Evolutionary conservation across 2,888 invertebrate species (phyloP).

Genomic region (Ornithoptera alexandrae): DNA sequence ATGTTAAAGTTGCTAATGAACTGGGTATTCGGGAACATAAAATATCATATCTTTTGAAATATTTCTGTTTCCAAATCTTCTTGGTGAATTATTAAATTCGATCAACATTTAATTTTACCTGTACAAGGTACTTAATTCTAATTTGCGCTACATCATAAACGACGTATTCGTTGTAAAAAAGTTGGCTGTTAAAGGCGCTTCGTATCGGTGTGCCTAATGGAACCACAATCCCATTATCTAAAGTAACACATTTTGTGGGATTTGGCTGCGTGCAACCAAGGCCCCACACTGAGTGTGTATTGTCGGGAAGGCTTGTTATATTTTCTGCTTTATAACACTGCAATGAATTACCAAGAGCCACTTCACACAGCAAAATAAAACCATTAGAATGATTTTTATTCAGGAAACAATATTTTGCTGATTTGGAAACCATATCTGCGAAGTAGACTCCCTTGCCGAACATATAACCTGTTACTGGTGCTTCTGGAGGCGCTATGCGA

Average conservation of each 20-base stretch:
- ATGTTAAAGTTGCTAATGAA: too few species aligned
- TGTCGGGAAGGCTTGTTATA: slow-evolving; percentile 88
- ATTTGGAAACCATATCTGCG: slow-evolving; percentile 98
- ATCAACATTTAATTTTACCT: slow-evolving; percentile 76
- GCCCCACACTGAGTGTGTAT: slow-evolving; percentile 93
- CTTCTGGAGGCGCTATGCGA: slow-evolving; percentile 98
- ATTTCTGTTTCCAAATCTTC: too few species aligned
- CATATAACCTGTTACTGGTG: slow-evolving; percentile 96
- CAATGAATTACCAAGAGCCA: slow-evolving; percentile 86
- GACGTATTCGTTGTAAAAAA: slow-evolving; percentile 96
- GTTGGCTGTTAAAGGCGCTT: slow-evolving; percentile 56
- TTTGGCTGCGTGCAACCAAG: slow-evolving; percentile 91
- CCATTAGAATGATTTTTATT: slow-evolving; percentile 84
- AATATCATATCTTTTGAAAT: too few species aligned
- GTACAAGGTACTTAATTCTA: slow-evolving; percentile 91
- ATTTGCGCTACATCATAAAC: slow-evolving; percentile 97
- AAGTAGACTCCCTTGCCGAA: slow-evolving; percentile 99
- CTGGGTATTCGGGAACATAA: too few species aligned
- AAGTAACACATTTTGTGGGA: slow-evolving; percentile 62
- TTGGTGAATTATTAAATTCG: background rate
- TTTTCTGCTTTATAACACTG: slow-evolving; percentile 86
- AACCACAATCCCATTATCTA: slow-evolving; percentile 71
- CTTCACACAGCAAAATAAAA: slow-evolving; percentile 93
- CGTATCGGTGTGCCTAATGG: slow-evolving; percentile 84
- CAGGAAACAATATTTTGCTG: slow-evolving; percentile 96